These are phyloP conservation scores for Melanargia galathea DNA, from an alignment of 2,888 invertebrate species.

Conservation along the genomic window DNA sequence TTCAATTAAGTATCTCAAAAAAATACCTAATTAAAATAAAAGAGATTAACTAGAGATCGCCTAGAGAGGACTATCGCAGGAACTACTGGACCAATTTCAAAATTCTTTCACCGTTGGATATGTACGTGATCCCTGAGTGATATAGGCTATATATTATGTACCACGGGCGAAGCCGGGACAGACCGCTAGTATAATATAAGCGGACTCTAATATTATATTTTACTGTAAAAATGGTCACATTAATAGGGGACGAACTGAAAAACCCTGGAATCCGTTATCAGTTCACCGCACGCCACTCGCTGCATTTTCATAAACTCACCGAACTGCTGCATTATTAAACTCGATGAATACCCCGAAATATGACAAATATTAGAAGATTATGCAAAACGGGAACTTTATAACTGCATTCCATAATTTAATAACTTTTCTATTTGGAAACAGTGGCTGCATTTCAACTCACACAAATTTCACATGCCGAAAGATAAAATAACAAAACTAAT, in stretches of 20 bases:
- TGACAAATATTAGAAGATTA: constrained; percentile 38
- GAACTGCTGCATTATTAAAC: constrained; percentile 46
- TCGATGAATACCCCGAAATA: constrained; percentile 36
- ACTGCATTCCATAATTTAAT: constrained; percentile 33
- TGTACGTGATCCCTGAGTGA: too few relatives aligned
- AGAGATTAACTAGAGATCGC: too few relatives aligned
- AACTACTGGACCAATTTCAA: too few relatives aligned
- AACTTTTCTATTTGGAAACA: constrained; percentile 22
- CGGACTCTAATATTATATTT: background rate
- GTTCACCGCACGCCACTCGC: constrained; percentile 54
- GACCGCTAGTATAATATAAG: background rate
- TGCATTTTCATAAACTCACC: constrained; percentile 67
- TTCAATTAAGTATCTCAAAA: too few relatives aligned
- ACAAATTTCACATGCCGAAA: background rate
- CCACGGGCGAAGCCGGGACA: too few relatives aligned
- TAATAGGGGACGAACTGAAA: constrained; percentile 53
- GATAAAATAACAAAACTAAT: too few relatives aligned
- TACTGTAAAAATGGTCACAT: background rate
- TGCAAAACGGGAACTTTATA: constrained; percentile 36
- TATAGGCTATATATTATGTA: too few relatives aligned
- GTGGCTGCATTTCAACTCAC: constrained; percentile 13
- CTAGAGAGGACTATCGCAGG: too few relatives aligned
- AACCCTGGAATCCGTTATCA: constrained; percentile 69
- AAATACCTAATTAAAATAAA: too few relatives aligned
- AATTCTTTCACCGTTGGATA: too few relatives aligned